These are phyloP conservation scores for Laothoe populi DNA, from an alignment of 2,888 invertebrate genomes.

Conservation along the genomic window DNA sequence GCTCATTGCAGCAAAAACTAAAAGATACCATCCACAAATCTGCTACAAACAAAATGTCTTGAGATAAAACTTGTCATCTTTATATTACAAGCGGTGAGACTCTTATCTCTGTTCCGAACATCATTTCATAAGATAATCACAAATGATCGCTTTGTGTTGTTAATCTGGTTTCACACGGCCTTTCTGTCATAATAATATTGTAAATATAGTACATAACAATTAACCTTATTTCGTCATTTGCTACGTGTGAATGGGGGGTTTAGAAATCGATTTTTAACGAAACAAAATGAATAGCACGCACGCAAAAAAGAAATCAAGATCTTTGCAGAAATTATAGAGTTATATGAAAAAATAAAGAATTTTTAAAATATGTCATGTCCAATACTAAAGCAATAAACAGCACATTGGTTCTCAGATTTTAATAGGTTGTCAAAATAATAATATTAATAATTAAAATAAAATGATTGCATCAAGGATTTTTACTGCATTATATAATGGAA, in stretches of 20 bases:
- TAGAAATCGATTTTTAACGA: conserved; percentile 23
- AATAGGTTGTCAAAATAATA: no score
- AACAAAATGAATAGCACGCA: conserved; percentile 1
- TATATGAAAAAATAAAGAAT: background rate
- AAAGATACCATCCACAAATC: background rate
- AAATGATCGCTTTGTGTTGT: conserved; percentile 29
- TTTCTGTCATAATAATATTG: conserved; percentile 23
- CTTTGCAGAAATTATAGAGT: no score
- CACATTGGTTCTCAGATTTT: no score
- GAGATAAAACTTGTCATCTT: conserved; percentile 1
- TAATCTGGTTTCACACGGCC: conserved; percentile 36
- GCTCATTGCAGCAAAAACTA: background rate
- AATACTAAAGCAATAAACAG: no score
- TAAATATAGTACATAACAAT: conserved; percentile 25
- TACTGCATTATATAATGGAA: background rate
- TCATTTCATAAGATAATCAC: conserved; percentile 32
- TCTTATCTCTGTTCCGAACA: background rate
- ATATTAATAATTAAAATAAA: background rate
- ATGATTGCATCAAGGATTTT: background rate
- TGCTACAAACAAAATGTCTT: background rate
- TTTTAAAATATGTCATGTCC: background rate
- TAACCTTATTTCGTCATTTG: conserved; percentile 28
- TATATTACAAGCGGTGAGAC: conserved; percentile 9
- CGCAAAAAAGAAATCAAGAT: conserved; percentile 6
- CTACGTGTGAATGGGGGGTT: conserved; percentile 26